phyloP scores from a whole-genome alignment of 2,113 vertebrate genomes.

The Microcebus tavaratra region DNA sequence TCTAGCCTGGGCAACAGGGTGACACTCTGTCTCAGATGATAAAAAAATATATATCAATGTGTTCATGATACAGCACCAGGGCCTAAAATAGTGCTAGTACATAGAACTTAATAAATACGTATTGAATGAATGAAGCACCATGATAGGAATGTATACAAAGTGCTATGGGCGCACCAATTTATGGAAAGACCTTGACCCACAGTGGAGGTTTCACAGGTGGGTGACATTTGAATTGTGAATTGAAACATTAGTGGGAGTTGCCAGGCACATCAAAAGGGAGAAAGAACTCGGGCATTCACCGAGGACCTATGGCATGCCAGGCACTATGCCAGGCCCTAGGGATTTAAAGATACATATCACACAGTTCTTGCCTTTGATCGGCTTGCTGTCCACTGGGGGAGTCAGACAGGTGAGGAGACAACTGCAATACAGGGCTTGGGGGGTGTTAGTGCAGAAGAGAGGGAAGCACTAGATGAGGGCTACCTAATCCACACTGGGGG shows the following conservation, averaged over 20 bases:
- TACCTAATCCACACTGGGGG: background rate
- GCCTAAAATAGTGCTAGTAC: background rate
- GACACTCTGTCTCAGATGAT: background rate
- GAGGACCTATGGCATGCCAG: background rate
- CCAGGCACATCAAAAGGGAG: background rate
- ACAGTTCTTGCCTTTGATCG: background rate
- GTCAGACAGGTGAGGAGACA: background rate
- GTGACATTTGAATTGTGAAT: conserved; percentile 16
- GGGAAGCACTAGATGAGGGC: background rate
- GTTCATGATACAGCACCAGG: background rate
- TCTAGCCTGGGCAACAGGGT: too few relatives aligned
- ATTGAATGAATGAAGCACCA: background rate
- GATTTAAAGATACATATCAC: background rate
- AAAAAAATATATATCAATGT: background rate
- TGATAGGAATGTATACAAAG: conserved; percentile 10
- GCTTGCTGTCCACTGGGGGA: background rate
- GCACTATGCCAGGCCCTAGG: background rate
- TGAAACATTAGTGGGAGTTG: conserved; percentile 27
- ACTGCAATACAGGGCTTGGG: background rate
- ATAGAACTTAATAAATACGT: conserved; percentile 11
- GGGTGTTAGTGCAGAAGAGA: background rate
- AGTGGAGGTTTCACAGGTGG: background rate
- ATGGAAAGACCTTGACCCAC: background rate
- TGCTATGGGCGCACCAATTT: background rate
- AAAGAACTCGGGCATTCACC: background rate